Conservation (phyloP, 2,888 invertebrate genomes). For the Eugnorisma glareosa region DNA sequence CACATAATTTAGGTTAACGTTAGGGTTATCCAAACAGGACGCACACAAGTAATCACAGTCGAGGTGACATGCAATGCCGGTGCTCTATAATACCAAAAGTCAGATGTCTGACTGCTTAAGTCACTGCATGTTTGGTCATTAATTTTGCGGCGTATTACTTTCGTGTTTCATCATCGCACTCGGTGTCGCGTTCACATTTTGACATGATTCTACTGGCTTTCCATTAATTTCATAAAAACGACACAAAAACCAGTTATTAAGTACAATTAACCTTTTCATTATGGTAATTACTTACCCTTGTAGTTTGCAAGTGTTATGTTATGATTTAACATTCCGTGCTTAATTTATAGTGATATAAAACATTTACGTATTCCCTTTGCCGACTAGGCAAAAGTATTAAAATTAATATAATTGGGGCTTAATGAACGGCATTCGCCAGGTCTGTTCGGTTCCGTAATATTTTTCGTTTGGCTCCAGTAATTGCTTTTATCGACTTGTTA, state of each 20-base stretch:
- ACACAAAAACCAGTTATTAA: conserved; percentile 67
- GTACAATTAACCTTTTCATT: conserved; percentile 72
- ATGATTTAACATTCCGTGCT: conserved; percentile 46
- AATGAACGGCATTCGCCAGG: conserved; percentile 68
- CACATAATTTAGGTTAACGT: conserved; percentile 62
- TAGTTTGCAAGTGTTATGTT: conserved; percentile 57
- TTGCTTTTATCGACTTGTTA: conserved; percentile 59
- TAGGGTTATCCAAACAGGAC: conserved; percentile 60
- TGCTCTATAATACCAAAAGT: conserved; percentile 53
- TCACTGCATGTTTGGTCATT: conserved; percentile 53
- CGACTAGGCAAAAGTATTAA: conserved; percentile 60
- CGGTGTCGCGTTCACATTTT: conserved; percentile 46
- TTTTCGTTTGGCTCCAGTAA: conserved; percentile 57
- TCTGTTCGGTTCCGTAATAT: conserved; percentile 59
- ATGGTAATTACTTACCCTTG: conserved; percentile 58
- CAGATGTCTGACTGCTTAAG: conserved; percentile 56
- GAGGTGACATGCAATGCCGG: conserved; percentile 50
- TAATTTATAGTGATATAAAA: conserved; percentile 53
- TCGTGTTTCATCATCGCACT: conserved; percentile 58
- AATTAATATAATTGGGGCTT: conserved; percentile 70
- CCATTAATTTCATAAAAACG: conserved; percentile 66
- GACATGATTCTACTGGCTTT: conserved; percentile 61
- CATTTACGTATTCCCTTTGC: conserved; percentile 39
- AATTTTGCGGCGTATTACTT: conserved; percentile 62
- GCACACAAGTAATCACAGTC: conserved; percentile 56